These are phyloP conservation scores for Luehdorfia chinensis DNA, from an alignment of 1,140 invertebrate species.

Conservation along the genomic window DNA sequence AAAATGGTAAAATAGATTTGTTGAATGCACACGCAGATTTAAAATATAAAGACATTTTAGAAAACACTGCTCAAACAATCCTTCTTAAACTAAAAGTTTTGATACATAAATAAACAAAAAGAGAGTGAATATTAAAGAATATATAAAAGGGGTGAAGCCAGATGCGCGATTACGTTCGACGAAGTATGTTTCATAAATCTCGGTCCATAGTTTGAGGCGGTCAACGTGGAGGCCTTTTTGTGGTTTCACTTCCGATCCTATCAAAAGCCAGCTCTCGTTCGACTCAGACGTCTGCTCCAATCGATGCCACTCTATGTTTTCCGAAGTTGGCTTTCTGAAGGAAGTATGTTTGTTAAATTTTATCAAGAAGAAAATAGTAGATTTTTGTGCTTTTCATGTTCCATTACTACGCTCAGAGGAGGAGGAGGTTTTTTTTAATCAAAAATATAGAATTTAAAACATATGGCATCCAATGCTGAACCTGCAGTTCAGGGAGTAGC, in stretches of 20 bases:
- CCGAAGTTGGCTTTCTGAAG: conserved; percentile 31
- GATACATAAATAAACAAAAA: conserved; percentile 9
- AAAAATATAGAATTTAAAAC: too few relatives aligned
- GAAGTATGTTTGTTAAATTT: too few relatives aligned
- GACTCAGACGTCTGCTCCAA: conserved; percentile 17
- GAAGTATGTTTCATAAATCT: conserved; percentile 46
- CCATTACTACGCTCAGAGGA: too few relatives aligned
- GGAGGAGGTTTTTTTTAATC: too few relatives aligned
- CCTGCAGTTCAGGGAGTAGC: too few relatives aligned
- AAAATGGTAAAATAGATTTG: too few relatives aligned
- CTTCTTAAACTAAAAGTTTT: conserved; percentile 8
- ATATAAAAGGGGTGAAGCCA: conserved; percentile 3
- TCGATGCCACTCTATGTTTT: conserved; percentile 31
- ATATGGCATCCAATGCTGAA: too few relatives aligned
- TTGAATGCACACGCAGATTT: too few relatives aligned
- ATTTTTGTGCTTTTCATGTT: too few relatives aligned
- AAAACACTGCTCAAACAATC: too few relatives aligned
- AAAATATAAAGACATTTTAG: too few relatives aligned
- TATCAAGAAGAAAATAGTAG: too few relatives aligned
- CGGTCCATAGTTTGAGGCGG: conserved; percentile 45
- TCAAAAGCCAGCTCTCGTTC: conserved; percentile 41
- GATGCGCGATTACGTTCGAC: conserved; percentile 34
- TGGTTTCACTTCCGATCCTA: conserved; percentile 24
- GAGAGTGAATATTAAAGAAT: conserved; percentile 12
- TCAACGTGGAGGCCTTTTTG: conserved; percentile 33